Evolutionary conservation across 2,888 invertebrate genomes (phyloP).

Genomic region (Calameuta idolon): DNA sequence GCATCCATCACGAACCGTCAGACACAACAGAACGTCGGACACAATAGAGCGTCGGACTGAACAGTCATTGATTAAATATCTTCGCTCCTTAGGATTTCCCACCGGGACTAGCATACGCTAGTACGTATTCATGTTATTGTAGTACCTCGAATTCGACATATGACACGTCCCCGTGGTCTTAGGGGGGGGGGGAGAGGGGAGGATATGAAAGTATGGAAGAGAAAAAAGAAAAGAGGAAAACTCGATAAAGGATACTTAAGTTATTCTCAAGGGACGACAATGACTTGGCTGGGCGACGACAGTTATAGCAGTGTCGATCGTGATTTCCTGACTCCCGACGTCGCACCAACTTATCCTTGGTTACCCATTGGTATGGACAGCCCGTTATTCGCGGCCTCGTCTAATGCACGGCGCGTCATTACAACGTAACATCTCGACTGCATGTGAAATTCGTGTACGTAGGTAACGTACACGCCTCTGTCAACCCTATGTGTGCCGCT

Average conservation of each 20-base stretch:
- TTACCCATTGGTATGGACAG: constrained; percentile 34
- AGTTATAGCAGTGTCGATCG: constrained; percentile 34
- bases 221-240: background rate
- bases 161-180: background rate
- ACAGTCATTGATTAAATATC: background rate
- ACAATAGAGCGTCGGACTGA: background rate
- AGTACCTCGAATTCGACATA: background rate
- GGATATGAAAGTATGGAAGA: background rate
- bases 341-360: constrained; percentile 27
- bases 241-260: constrained; percentile 10
- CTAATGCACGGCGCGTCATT: constrained; percentile 33
- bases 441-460: constrained; percentile 21
- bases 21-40: no score
- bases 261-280: constrained; percentile 19
- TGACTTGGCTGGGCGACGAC: constrained; percentile 18
- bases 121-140: background rate
- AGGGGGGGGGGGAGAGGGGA: background rate
- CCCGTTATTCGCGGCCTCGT: constrained; percentile 31
- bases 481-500: constrained; percentile 37
- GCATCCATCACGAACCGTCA: background rate
- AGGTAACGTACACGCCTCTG: background rate
- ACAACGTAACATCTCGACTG: constrained; percentile 17
- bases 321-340: constrained; percentile 47
- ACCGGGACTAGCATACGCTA: background rate
- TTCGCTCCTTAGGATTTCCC: background rate